Evolutionary conservation across 1,140 invertebrate species (phyloP), one percentile per base, ranked within the genome.

Genomic region (Coenobita brevimanus): DNA sequence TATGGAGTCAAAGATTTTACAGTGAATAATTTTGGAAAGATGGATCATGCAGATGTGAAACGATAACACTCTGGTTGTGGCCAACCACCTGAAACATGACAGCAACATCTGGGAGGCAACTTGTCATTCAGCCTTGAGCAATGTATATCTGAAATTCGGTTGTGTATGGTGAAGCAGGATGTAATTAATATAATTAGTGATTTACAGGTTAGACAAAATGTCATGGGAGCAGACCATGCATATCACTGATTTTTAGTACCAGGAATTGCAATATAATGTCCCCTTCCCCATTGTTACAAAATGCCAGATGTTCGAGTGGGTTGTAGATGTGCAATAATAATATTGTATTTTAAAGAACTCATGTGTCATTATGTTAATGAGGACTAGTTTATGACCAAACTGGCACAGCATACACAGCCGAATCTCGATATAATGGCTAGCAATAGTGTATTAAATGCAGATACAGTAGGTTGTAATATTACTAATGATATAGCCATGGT

Each of bases 211-310:
- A n/a, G 62, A 21, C 62, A 64, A 30, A n/a, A n/a, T n/a, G 62
- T 57, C 21, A 64, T 24, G 33, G 62, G 62, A 24, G n/a, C 62
- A 30, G 62, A 64, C 33, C 62, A 64, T 64, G 62, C 62, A 21
- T n/a, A n/a, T n/a, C n/a, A n/a, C n/a, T n/a, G n/a, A n/a, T n/a
- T n/a, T n/a, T n/a, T n/a, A n/a, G n/a, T 24, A 64, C n/a, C n/a
- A n/a, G n/a, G n/a, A n/a, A n/a, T n/a, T n/a, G n/a, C n/a, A 64
- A 6, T 64, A 30, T 64, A 30, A 64, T 64, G 62, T 64, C 62
- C 62, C 3, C 62, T 3, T 24, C n/a, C 62, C 62, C 33, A 21
- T 30, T 64, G 3, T 30, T 64, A 24, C n/a, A 64, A 21, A 21
- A 64, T 64, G 62, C 3, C 33, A 6, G 4, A 6, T n/a, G 62